phyloP scores from a whole-genome alignment of 1,140 invertebrate genomes.

The Arctopsyche grandis region DNA sequence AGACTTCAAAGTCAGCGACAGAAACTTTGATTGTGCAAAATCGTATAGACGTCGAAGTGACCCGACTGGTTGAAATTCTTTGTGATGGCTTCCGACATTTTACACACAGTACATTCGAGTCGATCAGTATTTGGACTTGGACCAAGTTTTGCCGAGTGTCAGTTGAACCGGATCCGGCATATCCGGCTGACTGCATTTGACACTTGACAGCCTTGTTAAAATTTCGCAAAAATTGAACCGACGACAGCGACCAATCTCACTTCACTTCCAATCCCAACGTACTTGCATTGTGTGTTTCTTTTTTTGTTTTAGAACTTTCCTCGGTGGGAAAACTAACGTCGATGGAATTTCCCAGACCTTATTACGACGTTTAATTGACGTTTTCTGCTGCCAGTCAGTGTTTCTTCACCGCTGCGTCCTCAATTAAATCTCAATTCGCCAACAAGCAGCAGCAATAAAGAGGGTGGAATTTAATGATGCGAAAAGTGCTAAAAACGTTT shows the following conservation, averaged over 20 bases:
- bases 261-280: too few relatives aligned
- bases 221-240: constrained; percentile 32
- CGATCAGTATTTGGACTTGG: not conserved
- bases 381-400: constrained; percentile 32
- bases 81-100: not conserved
- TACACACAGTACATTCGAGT: not conserved
- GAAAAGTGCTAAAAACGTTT: constrained; percentile 10
- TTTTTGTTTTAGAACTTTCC: too few relatives aligned
- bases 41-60: not conserved
- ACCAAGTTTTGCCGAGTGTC: not conserved
- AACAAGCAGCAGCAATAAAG: constrained; percentile 49
- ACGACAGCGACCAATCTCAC: too few relatives aligned
- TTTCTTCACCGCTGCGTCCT: constrained; percentile 36
- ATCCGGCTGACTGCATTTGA: constrained; percentile 38
- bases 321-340: not conserved
- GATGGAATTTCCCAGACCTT: not conserved
- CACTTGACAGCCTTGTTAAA: constrained; percentile 50
- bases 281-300: too few relatives aligned
- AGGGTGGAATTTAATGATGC: constrained; percentile 22
- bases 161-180: not conserved
- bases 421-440: constrained; percentile 52
- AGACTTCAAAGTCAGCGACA: not conserved
- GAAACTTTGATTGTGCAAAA: not conserved
- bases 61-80: not conserved
- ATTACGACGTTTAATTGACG: constrained; percentile 41